Conservation (phyloP, 2,113 vertebrate genomes). For the Xyrauchen texanus region DNA sequence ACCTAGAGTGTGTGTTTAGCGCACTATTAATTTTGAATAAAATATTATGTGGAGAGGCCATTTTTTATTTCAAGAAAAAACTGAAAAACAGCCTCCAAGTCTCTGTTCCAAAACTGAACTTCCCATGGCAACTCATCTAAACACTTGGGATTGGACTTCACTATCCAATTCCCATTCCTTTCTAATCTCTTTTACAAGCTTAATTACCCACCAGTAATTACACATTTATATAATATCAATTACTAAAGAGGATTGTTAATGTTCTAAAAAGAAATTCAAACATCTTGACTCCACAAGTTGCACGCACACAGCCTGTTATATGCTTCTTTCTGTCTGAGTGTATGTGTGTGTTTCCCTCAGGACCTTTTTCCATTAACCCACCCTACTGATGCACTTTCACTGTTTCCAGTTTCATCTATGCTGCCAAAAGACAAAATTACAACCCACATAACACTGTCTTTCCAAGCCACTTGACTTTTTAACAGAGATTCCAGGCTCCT, state of each 20-base stretch:
- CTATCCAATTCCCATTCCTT: slow-evolving; percentile 35
- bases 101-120: no score
- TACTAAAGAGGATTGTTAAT: background rate
- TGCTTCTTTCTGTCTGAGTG: background rate
- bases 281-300: background rate
- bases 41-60: background rate
- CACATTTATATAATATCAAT: slow-evolving; percentile 8
- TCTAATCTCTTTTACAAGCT: slow-evolving; percentile 19
- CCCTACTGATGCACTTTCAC: slow-evolving; percentile 40
- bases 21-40: background rate
- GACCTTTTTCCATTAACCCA: slow-evolving; percentile 55
- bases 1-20: no score
- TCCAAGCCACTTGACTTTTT: slow-evolving; percentile 47
- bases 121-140: slow-evolving; percentile 67
- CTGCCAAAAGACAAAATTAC: slow-evolving; percentile 48
- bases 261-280: slow-evolving; percentile 25
- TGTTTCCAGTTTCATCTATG: slow-evolving; percentile 42
- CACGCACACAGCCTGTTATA: background rate
- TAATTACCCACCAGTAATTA: slow-evolving; percentile 1
- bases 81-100: slow-evolving; percentile 47
- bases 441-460: background rate
- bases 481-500: slow-evolving; percentile 55
- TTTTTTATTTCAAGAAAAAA: slow-evolving; percentile 24
- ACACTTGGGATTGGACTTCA: slow-evolving; percentile 53
- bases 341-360: background rate